Conservation (phyloP, 1,140 invertebrate genomes). For the Dufourea novaeangliae region DNA sequence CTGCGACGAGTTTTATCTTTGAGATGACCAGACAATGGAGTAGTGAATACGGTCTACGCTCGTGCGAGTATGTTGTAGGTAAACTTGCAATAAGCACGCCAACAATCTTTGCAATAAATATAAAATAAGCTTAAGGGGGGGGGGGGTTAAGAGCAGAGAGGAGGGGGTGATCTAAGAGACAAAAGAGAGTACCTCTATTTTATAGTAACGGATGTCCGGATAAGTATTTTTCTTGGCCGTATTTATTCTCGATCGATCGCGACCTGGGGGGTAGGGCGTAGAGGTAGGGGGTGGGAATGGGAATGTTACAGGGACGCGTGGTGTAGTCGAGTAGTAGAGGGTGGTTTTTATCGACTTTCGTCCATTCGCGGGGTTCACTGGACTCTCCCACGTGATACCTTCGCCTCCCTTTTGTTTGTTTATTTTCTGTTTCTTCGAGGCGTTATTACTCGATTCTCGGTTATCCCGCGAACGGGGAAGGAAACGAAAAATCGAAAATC, state of each 20-base stretch:
- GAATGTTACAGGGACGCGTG: neutral
- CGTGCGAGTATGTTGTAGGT: slow-evolving; percentile 36
- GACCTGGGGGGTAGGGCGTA: too few species aligned
- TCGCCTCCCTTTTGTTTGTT: too few species aligned
- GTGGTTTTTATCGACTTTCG: neutral
- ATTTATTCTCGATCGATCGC: slow-evolving; percentile 28
- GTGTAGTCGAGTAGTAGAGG: neutral
- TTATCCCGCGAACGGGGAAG: too few species aligned
- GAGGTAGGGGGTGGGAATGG: too few species aligned
- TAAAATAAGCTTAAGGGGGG: slow-evolving; percentile 17
- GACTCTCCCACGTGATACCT: too few species aligned
- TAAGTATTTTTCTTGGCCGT: slow-evolving; percentile 39
- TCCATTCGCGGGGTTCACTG: neutral
- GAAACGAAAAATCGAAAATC: too few species aligned
- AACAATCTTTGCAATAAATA: slow-evolving; percentile 57
- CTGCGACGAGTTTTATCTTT: too few species aligned
- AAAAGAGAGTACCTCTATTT: slow-evolving; percentile 36
- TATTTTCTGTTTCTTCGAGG: too few species aligned
- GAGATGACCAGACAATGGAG: too few species aligned
- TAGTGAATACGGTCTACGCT: neutral
- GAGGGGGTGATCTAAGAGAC: slow-evolving; percentile 4
- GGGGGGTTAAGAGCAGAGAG: neutral
- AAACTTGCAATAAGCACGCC: slow-evolving; percentile 58
- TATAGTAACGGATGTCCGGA: slow-evolving; percentile 27
- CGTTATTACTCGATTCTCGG: too few species aligned